Evolutionary conservation across 1,140 invertebrate genomes (phyloP), one percentile per base, ranked within the genome.

Genomic region (Hyles vespertilio): DNA sequence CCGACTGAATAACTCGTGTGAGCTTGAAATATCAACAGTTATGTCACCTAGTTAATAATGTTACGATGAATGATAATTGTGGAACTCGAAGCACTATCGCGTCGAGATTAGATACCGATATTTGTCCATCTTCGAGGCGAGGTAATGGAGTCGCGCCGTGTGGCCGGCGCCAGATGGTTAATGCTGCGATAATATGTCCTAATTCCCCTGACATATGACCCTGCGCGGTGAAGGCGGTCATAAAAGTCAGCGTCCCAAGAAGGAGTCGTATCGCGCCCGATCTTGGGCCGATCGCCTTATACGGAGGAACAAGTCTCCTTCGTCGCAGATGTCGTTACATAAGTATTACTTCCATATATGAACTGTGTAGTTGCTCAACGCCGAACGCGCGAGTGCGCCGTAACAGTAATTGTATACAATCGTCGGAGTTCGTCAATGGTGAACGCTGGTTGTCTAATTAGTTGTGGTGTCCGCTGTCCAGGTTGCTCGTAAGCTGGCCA

Each of bases 401-500:
- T 63, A 51, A 62, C 34, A 58, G 63, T 51, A 59, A 51, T 52
- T 53, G 59, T 59, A 50, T 58, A 53, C 69, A 61, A 63, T 56
- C 2, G 22, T 22, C 51, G 44, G 61, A 58, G 32, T 57, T 58
- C 56, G 65, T 63, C 62, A 65, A 55, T 65, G 61, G 55, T 60
- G 51, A 60, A 56, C 40, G 44, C 54, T 51, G 56, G 55, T 65
- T 63, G 61, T 71, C 51, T 74, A 65, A 75, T 70, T 60, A 70
- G 62, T 47, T 88, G 70, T 74, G 83, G 68, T 84, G 67, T 86
- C 84, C 92, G 83, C 67, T 84, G 67, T 86, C 84, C 92, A 99
- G 99, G 98, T 99, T 90, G 98, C 99, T 93, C 98, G 98, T 97
- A 99, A 99, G 94, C 96, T 99, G 94, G 99, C 99, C 92, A 99